Base-by-base conservation (phyloP, 2,888 invertebrate genomes). In the Autographa pulchrina region DNA sequence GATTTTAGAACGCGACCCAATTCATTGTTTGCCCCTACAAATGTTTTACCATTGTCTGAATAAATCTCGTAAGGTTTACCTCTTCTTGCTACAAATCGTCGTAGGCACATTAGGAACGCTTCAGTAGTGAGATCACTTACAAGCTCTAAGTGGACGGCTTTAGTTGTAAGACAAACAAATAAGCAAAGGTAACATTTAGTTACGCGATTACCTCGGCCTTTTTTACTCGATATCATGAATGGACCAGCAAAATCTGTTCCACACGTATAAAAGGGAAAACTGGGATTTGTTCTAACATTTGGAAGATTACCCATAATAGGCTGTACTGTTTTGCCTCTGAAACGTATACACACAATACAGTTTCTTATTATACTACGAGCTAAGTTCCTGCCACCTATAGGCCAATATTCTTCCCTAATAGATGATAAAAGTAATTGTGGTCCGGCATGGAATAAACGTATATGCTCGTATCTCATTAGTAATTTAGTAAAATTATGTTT, bases 241-340 rank as follows among this genome's bases (percentile, higher is more conserved):
- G 65, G 65, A 8, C 65, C 65, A 1, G 59, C 65, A 59, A 59
- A 65, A 31, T 65, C 65, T 14, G 41, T 59, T 11, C 65, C 65
- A n/a, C 59, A 48, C 1, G 59, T 6, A 59, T 65, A 14, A 32
- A 65, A 65, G 9, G 65, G 65, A 43, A 59, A 43, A 9, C 32
- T 58, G 8, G 20, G 31, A 54, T 63, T 54, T 11, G 32, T 16
- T 9, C 63, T 31, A 7, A 32, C 63, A 16, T 52, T 16, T 5
- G 63, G 63, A 52, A 63, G n/a, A n/a, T 63, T 52, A 16, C 63
- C 63, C 63, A 63, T 63, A 9, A 63, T 32, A 11, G 63, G 63
- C 8, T 32, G 54, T 9, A 63, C 13, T 20, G 35, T 3, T 20
- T 63, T 63, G 2, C 32, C n/a, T 31, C 54, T 25, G 20, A 35